A percentile compares a stretch with the other conserved stretches of the same genome.
These are phyloP conservation scores for Hyppa rectilinea DNA, from an alignment of 2,888 invertebrate species.

Conservation along the genomic window DNA sequence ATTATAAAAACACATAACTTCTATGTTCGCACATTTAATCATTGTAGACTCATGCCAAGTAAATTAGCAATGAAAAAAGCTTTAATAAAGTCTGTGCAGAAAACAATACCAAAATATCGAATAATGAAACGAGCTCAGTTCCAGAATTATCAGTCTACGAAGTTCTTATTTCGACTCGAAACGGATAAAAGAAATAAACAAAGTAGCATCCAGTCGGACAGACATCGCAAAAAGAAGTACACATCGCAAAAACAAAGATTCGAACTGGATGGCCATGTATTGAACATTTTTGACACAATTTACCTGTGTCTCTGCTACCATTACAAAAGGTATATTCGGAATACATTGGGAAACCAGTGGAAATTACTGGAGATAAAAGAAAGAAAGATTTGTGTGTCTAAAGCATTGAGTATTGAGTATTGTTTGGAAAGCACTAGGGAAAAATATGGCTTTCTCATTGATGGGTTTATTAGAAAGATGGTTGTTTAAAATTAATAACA, in stretches of 20 bases:
- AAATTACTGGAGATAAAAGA: slow-evolving; percentile 43
- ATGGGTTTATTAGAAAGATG: neutral
- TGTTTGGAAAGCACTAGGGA: slow-evolving; percentile 3
- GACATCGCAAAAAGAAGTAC: slow-evolving; percentile 43
- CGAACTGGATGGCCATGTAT: slow-evolving; percentile 24
- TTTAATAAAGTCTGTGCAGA: neutral
- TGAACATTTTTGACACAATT: slow-evolving; percentile 60
- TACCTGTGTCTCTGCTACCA: slow-evolving; percentile 41
- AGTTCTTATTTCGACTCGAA: slow-evolving; percentile 21
- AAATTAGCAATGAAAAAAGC: neutral
- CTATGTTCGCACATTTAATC: no score
- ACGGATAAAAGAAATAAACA: slow-evolving; percentile 40
- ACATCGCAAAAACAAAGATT: slow-evolving; percentile 51
- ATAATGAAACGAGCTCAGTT: slow-evolving; percentile 12
- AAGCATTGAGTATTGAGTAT: slow-evolving; percentile 28
- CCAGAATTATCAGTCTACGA: slow-evolving; percentile 15
- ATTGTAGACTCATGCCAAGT: neutral
- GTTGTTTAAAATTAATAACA: no score
- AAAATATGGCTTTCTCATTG: slow-evolving; percentile 4
- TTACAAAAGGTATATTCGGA: slow-evolving; percentile 40
- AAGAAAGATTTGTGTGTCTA: slow-evolving; percentile 23
- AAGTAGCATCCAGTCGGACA: slow-evolving; percentile 28
- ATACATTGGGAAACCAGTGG: slow-evolving; percentile 9
- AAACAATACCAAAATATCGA: neutral
- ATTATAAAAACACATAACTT: neutral